Conservation (phyloP, 2,113 vertebrate species). For the Onychorhynchus coronatus region DNA sequence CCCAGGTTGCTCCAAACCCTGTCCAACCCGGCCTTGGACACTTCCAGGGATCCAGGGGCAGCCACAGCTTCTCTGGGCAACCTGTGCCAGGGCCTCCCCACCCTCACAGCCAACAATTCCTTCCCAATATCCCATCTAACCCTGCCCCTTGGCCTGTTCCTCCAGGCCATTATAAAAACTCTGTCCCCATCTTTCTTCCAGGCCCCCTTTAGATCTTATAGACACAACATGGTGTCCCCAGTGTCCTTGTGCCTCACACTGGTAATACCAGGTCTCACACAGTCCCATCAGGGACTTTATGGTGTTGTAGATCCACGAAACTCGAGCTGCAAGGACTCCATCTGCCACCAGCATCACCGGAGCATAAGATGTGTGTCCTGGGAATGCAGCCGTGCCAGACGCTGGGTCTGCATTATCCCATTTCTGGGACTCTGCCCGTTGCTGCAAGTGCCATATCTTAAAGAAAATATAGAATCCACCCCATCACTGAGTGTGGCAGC, state of each 20-base stretch:
- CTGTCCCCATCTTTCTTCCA: background rate
- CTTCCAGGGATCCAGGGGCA: background rate
- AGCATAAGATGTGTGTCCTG: background rate
- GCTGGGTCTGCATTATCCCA: fast-evolving
- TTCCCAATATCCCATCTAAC: background rate
- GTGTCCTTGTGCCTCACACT: fast-evolving
- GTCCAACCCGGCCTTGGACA: background rate
- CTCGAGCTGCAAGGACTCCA: fast-evolving
- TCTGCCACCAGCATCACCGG: background rate
- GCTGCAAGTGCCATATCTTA: background rate
- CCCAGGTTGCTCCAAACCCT: fast-evolving
- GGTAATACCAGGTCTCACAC: too few relatives aligned
- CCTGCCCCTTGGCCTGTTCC: background rate
- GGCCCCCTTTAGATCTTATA: too few relatives aligned
- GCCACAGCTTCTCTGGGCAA: background rate
- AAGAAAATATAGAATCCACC: background rate
- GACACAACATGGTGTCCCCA: background rate
- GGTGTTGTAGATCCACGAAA: fast-evolving
- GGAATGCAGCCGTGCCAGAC: background rate
- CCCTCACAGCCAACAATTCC: background rate
- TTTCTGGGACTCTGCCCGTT: background rate
- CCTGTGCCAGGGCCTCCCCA: background rate
- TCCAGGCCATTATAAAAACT: background rate
- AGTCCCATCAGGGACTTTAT: fast-evolving
- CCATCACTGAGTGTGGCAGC: background rate